Evolutionary conservation across 1,140 invertebrate genomes (phyloP).

Genomic region (silkworm (Bombyx mori)): DNA sequence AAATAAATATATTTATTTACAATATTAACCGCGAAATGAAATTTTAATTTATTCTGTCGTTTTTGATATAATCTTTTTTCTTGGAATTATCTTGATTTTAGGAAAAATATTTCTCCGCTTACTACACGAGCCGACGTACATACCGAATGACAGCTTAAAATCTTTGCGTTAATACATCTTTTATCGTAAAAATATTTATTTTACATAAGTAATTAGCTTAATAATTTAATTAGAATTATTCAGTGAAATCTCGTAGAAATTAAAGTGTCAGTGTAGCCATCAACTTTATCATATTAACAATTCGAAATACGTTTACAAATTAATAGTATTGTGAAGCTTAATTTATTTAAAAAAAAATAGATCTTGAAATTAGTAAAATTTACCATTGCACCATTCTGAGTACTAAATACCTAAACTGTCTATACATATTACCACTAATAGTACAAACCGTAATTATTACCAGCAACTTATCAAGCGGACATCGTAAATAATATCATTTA

Average conservation of each 20-base stretch:
- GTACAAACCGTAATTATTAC: constrained; percentile 34
- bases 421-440: constrained; percentile 26
- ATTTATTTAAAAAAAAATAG: no score
- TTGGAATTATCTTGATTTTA: constrained; percentile 28
- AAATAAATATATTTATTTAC: constrained; percentile 72
- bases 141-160: constrained; percentile 46
- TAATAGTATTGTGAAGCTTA: no score
- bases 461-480: constrained; percentile 15
- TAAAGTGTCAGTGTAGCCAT: no score
- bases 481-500: constrained; percentile 27
- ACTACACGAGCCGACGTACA: constrained; percentile 29
- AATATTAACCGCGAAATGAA: constrained; percentile 50
- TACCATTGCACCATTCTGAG: constrained; percentile 57
- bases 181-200: constrained; percentile 50
- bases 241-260: no score
- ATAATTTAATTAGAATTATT: no score
- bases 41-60: constrained; percentile 45
- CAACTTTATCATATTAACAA: no score
- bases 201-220: constrained; percentile 27
- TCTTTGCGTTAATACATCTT: constrained; percentile 64
- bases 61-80: constrained; percentile 24
- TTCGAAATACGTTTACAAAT: no score
- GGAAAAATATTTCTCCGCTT: no score
- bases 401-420: constrained; percentile 28
- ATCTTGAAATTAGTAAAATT: constrained; percentile 36